Evolutionary conservation across 1,140 invertebrate species (phyloP).

Genomic region (Sipha flava): DNA sequence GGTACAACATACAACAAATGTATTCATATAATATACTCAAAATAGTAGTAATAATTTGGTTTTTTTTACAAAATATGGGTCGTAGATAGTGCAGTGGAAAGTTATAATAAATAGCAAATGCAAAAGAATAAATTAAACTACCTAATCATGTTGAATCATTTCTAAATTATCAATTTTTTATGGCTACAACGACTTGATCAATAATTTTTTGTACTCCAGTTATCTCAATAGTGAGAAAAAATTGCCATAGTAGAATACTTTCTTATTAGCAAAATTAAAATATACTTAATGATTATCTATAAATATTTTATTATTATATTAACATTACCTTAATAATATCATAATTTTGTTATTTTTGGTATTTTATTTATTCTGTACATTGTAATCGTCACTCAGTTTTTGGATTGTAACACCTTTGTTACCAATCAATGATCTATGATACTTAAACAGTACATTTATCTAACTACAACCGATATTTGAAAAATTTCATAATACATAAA

Average conservation of each 20-base stretch:
- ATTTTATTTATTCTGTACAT: constrained; percentile 79
- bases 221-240: constrained; percentile 47
- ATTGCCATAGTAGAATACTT: not conserved
- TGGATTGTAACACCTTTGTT: constrained; percentile 81
- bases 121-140: no score
- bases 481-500: no score
- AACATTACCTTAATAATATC: constrained; percentile 59
- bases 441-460: constrained; percentile 81
- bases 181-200: constrained; percentile 69
- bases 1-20: no score
- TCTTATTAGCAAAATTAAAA: no score
- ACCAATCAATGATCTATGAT: constrained; percentile 89
- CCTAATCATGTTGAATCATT: no score
- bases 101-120: no score
- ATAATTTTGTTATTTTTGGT: constrained; percentile 64
- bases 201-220: constrained; percentile 76
- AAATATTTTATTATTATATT: not conserved
- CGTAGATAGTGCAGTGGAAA: no score
- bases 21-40: no score
- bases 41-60: no score
- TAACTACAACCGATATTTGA: constrained; percentile 38
- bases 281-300: not conserved
- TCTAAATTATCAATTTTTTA: constrained; percentile 72
- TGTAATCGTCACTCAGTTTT: constrained; percentile 77
- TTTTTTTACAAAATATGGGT: no score